Evolutionary conservation across 2,888 invertebrate species (phyloP), one percentile per base, ranked within the genome.

Genomic region (Lithophane leautieri): DNA sequence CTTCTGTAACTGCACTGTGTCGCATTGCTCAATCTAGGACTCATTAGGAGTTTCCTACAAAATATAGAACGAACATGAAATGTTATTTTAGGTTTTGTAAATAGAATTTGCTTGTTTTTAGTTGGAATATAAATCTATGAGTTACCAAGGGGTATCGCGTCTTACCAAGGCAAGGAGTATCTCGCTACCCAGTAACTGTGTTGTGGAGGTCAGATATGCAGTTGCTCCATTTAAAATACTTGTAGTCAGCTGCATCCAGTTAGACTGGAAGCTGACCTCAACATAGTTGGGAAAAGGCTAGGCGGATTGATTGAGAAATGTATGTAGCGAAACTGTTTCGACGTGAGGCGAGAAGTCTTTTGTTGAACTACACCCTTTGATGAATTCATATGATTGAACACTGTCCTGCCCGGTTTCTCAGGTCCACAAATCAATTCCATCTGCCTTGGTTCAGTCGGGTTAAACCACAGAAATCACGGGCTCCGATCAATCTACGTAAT

Each of bases 11-110:
- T 75, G 86, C 79, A 84, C 12, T 61, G 78, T 70, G 58, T 60
- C 70, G 78, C 78, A 82, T 66, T 82, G 78, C 83, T 52, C 67
- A 73, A 76, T 72, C 69, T 76, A 72, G 69, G 1, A 56, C 83
- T 76, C 83, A 72, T 86, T 86, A 76, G 68, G 63, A 52, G 56
- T 69, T 84, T 66, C 66, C 69, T 47, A 60, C 56, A 9, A 71
- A 78, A 68, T 62, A n/a, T 65, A 3, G 28, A 47, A 42, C 58
- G 16, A 58, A 62, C 54, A 52, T 14, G 70, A 67, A 82, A 47
- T 65, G 28, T 47, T 63, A 42, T 63, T 79, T 34, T 79, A 42
- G 22, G 28, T 63, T 56, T 73, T 40, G 44, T 12, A 12, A n/a
- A 34, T n/a, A n/a, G 40, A 34, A 61, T 42, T 16, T 47, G 47